A percentile compares a stretch with the other conserved stretches of the same genome.
phyloP scores from a whole-genome alignment of 2,888 invertebrate species.

The Hypselothyrea guttata region DNA sequence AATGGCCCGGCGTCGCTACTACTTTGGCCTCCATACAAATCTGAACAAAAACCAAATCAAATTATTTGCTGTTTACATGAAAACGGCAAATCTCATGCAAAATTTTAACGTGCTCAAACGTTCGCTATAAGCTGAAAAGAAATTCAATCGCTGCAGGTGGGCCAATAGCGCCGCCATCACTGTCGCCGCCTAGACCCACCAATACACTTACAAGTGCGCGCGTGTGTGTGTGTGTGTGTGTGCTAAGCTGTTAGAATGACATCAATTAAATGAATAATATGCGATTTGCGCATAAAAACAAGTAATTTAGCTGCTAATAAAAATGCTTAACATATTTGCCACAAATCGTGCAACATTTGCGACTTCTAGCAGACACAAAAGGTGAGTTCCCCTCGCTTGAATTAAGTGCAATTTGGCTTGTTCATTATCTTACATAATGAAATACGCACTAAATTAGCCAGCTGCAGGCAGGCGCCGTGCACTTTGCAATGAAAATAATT shows the following conservation, averaged over 20 bases:
- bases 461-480: neutral
- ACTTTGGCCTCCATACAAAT: constrained; percentile 80
- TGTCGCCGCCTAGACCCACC: constrained; percentile 43
- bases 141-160: constrained; percentile 24
- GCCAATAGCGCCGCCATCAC: constrained; percentile 17
- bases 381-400: too few relatives aligned
- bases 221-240: constrained; percentile 35
- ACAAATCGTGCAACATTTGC: too few relatives aligned
- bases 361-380: too few relatives aligned
- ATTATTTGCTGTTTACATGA: constrained; percentile 82
- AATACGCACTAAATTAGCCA: constrained; percentile 1
- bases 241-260: constrained; percentile 40
- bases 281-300: constrained; percentile 36
- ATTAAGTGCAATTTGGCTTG: neutral
- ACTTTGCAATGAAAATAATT: constrained; percentile 32
- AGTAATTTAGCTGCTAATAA: constrained; percentile 22
- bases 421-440: constrained; percentile 47
- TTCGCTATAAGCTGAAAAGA: constrained; percentile 70
- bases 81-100: constrained; percentile 82
- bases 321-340: neutral
- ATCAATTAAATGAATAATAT: constrained; percentile 41
- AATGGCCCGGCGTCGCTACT: constrained; percentile 80
- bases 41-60: constrained; percentile 82
- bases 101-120: constrained; percentile 79
- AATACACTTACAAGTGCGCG: constrained; percentile 36